Percentiles rank a stretch among this genome's conserved stretches.
These are phyloP conservation scores for Trichosurus vulpecula DNA, from an alignment of 2,797 vertebrate species.

Conservation along the genomic window DNA sequence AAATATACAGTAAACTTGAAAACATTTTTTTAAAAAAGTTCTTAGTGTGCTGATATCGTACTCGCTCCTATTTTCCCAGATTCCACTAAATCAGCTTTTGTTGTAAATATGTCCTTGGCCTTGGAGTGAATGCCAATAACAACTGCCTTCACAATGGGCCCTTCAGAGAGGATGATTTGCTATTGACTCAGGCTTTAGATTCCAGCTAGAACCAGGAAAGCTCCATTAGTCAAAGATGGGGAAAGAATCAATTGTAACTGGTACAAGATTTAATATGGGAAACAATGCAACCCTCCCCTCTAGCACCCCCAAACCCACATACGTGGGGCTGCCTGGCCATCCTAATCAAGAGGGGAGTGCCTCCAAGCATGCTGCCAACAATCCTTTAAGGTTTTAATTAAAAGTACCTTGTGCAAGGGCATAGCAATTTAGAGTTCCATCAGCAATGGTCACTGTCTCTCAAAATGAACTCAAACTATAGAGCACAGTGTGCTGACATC, in stretches of 20 bases:
- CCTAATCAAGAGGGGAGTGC: constrained; percentile 36
- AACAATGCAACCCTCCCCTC: neutral
- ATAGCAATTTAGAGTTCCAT: constrained; percentile 64
- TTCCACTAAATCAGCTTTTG: constrained; percentile 71
- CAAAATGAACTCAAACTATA: constrained; percentile 57
- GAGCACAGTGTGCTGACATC: neutral
- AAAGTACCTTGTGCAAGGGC: constrained; percentile 58
- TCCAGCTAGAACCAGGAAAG: constrained; percentile 70
- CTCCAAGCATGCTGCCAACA: neutral
- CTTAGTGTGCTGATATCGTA: neutral
- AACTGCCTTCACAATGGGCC: constrained; percentile 65
- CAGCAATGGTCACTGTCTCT: constrained; percentile 55
- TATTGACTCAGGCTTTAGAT: constrained; percentile 73
- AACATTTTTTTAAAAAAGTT: constrained; percentile 31
- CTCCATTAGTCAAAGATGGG: constrained; percentile 71
- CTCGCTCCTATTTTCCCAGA: constrained; percentile 47
- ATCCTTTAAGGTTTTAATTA: constrained; percentile 70
- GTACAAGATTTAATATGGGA: constrained; percentile 58
- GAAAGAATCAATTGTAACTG: constrained; percentile 56
- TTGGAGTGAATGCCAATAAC: constrained; percentile 67
- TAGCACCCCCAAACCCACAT: neutral
- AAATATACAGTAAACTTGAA: neutral
- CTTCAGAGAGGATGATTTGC: constrained; percentile 72
- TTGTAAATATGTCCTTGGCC: constrained; percentile 63
- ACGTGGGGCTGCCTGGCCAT: neutral